Evolutionary conservation across 1,140 invertebrate species (phyloP), one percentile per base, ranked within the genome.

Genomic region (Drosophila hydei): DNA sequence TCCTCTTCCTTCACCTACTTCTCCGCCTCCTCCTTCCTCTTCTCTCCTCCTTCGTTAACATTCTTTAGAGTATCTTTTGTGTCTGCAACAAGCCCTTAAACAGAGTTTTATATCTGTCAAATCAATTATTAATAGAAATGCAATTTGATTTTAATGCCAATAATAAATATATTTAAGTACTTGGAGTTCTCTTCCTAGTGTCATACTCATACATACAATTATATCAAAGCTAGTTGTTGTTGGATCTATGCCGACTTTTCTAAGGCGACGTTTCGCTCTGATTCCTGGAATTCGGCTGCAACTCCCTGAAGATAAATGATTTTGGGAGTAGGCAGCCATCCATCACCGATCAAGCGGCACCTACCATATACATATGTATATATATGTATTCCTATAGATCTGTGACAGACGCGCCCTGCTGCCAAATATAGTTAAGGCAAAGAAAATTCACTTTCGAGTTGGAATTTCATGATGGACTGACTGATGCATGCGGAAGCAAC

Each of bases 271-370:
- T 77, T 83, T 65, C 68, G 83, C 78, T 83, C 83, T 69, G 79
- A 62, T 88, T 88, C 83, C 75, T 67, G 75, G 78, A 83, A 87
- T 30, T 18, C 72, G 64, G 68, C 30, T 69, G 76, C 73, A 56
- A 70, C 79, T 68, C 59, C 65, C 62, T 40, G 18, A 85, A 88
- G 83, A 88, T 88, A 70, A 88, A 88, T 88, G 83, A 83, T 76
- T 14, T 42, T 11, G 30, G 74, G 18, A 45, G 43, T 78, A 62
- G 64, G 64, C 81, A 60, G 68, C 60, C 75, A 83, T 88, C 84
- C 75, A 78, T 88, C 83, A 88, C 62, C 75, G 65, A 88, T 87
- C 80, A 85, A 76, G 80, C 80, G 73, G 72, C 60, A 75, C 60
- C 45, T 47, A 47, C 19, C 16, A 69, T 5, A 38, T 27, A 38